Base-by-base conservation (phyloP, 2,888 invertebrate species). In the Catocala fraxini region DNA sequence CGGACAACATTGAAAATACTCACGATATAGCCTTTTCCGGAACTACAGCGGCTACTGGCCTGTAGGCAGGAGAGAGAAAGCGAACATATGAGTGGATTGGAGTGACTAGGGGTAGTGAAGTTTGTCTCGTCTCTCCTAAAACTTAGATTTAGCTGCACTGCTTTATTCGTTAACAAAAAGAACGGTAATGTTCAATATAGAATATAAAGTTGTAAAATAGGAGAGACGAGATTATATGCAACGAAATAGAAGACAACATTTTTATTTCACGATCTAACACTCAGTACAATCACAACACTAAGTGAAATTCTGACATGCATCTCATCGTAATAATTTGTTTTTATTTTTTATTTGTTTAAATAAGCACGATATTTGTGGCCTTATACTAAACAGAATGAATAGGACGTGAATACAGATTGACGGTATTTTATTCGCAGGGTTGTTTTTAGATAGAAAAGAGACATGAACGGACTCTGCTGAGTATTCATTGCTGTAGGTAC, bases 21-120 rank as follows among this genome's bases (percentile, higher is more conserved):
- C 96, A 98, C 98, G 97, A 97, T 97, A 97, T 97, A 97, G 96
- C 97, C 97, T 96, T 97, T 97, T 95, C 97, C 97, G 95, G 97
- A 97, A 96, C 97, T 97, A 96, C 97, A 97, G 95, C 97, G 97
- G 96, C 97, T 97, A 96, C 97, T 97, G 94, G 97, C 97, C 97
- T 97, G 95, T 90, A 90, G 90, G 92, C 95, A 95, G 89, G 92
- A 91, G 91, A 94, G 88, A 92, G 91, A 94, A 93, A 93, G 94
- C 93, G 93, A 92, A 94, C 92, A 90, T 90, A 90, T 94, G 91
- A 93, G 91, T 93, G 92, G 92, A 89, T 81, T 85, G 86, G 87
- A 90, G 87, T 89, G 89, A 89, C 83, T 89, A 80, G 86, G 90
- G 89, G 86, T 83, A 85, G 87, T 87, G 86, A 86, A 81, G 69